phyloP scores from a whole-genome alignment of 2,113 vertebrate genomes.

The Calidris pygmaea region DNA sequence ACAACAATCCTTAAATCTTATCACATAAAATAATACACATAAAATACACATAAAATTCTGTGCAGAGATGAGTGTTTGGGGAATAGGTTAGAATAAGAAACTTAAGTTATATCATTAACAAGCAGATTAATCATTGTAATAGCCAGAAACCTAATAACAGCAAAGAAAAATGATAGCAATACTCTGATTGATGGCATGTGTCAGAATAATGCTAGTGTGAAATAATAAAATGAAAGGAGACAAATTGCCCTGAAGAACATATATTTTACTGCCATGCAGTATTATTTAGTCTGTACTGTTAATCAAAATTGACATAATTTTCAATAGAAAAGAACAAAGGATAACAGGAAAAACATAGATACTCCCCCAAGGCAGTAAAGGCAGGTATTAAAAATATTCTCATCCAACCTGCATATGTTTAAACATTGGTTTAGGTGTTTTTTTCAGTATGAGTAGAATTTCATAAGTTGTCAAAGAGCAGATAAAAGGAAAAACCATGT shows the following conservation, averaged over 20 bases:
- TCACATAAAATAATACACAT: background rate
- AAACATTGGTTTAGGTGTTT: background rate
- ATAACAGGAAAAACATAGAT: background rate
- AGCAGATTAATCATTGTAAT: slow-evolving; percentile 39
- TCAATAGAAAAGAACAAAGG: background rate
- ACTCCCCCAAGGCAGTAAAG: background rate
- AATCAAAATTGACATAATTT: background rate
- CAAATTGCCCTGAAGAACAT: background rate
- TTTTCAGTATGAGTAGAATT: background rate
- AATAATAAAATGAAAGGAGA: slow-evolving; percentile 16
- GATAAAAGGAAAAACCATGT: background rate
- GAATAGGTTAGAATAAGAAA: slow-evolving; percentile 9
- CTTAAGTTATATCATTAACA: background rate
- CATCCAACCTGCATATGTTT: background rate
- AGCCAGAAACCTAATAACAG: background rate
- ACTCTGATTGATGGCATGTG: background rate
- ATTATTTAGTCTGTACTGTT: background rate
- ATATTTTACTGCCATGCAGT: background rate
- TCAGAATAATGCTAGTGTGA: background rate
- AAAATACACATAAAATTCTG: too few species aligned
- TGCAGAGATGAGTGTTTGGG: background rate
- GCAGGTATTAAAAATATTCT: background rate
- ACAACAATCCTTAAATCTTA: background rate
- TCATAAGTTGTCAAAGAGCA: background rate
- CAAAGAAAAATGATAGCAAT: background rate